Evolutionary conservation across 2,888 invertebrate genomes (phyloP).

Genomic region (Bellardia bayeri): DNA sequence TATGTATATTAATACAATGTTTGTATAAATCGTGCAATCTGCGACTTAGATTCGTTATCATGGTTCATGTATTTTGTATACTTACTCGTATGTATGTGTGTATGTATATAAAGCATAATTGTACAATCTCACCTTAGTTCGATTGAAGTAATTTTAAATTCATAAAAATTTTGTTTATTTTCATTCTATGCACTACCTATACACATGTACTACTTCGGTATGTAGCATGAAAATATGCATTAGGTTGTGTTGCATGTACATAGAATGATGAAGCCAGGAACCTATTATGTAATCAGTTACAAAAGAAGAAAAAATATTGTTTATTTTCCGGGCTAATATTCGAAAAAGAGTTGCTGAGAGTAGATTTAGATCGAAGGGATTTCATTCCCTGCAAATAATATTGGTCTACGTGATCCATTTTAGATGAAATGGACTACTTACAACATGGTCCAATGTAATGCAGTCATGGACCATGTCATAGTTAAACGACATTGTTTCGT

Average conservation of each 20-base stretch:
- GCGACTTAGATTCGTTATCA: background rate
- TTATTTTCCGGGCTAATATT: slow-evolving; percentile 16
- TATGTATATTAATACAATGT: background rate
- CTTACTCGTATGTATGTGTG: background rate
- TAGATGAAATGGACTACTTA: too few relatives aligned
- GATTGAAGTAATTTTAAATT: slow-evolving; percentile 45
- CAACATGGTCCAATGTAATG: too few relatives aligned
- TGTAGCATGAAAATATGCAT: background rate
- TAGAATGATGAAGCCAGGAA: background rate
- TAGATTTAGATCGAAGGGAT: too few relatives aligned
- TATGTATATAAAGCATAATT: background rate
- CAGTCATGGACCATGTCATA: too few relatives aligned
- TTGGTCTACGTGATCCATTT: too few relatives aligned
- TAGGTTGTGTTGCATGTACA: background rate
- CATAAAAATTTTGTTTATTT: slow-evolving; percentile 17
- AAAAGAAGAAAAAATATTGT: slow-evolving; percentile 17
- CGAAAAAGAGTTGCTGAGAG: slow-evolving; percentile 16
- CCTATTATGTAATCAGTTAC: slow-evolving; percentile 45
- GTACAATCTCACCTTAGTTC: background rate
- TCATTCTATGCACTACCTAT: background rate
- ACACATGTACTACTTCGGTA: too few relatives aligned
- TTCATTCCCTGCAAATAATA: too few relatives aligned
- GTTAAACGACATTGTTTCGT: too few relatives aligned
- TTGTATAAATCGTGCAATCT: background rate
- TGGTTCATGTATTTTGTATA: slow-evolving; percentile 25